A percentile compares a stretch with the other conserved stretches of the same genome.
Evolutionary conservation across 2,888 invertebrate species (phyloP).

Genomic region (Taphrorychus bicolor): DNA sequence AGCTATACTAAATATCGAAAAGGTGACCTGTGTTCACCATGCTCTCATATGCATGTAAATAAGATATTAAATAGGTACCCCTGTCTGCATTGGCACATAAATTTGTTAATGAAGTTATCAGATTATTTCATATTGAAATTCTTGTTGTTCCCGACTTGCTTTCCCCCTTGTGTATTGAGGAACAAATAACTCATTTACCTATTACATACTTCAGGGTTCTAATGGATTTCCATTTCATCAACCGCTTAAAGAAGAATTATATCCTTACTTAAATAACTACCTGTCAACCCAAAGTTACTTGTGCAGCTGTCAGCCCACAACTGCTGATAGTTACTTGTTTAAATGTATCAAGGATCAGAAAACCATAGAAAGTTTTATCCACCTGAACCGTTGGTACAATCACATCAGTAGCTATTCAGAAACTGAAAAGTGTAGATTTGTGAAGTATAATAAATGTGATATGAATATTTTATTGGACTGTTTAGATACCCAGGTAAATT

Average conservation of each 20-base stretch:
- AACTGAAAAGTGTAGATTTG: constrained; percentile 62
- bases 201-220: constrained; percentile 35
- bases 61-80: too few species aligned
- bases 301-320: constrained; percentile 64
- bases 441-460: constrained; percentile 46
- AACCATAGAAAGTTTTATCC: constrained; percentile 38
- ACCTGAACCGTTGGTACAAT: constrained; percentile 68
- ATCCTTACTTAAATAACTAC: constrained; percentile 56
- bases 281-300: constrained; percentile 66
- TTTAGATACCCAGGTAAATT: constrained; percentile 42
- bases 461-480: constrained; percentile 43
- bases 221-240: constrained; percentile 38
- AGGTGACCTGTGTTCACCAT: too few species aligned
- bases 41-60: too few species aligned
- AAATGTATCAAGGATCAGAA: constrained; percentile 11
- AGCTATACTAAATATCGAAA: too few species aligned
- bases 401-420: constrained; percentile 68
- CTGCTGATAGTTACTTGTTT: constrained; percentile 61
- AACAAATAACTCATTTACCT: background rate
- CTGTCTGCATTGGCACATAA: too few species aligned
- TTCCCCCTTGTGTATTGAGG: too few species aligned
- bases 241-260: constrained; percentile 39
- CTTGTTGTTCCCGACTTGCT: too few species aligned
- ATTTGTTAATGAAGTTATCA: too few species aligned
- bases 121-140: too few species aligned